Evolutionary conservation across 2,797 vertebrate genomes (phyloP).

Genomic region (Arvicola amphibius): DNA sequence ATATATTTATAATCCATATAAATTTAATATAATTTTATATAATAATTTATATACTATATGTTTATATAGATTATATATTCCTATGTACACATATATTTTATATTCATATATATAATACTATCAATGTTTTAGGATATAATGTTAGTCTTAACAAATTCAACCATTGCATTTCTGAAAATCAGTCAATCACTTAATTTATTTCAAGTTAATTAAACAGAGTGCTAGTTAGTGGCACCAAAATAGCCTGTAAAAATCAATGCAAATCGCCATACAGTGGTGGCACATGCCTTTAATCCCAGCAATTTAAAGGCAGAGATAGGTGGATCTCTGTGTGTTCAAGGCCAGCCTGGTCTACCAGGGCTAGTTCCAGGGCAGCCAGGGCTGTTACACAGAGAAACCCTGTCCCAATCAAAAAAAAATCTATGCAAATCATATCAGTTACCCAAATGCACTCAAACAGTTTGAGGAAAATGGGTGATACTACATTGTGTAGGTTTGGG

Average conservation of each 20-base stretch:
- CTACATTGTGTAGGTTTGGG: neutral
- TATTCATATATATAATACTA: neutral
- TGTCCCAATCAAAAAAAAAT: too few relatives aligned
- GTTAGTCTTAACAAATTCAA: slow-evolving; percentile 32
- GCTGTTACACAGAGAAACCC: too few relatives aligned
- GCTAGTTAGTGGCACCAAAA: neutral
- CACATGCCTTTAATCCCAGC: too few relatives aligned
- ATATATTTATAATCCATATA: too few relatives aligned
- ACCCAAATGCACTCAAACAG: slow-evolving; percentile 27
- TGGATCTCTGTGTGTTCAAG: too few relatives aligned
- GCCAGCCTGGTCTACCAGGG: too few relatives aligned
- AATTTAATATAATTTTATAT: too few relatives aligned
- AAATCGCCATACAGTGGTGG: too few relatives aligned
- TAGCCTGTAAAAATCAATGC: slow-evolving; percentile 25
- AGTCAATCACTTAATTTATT: slow-evolving; percentile 16
- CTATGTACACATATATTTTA: neutral
- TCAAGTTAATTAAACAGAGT: slow-evolving; percentile 15
- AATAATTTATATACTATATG: too few relatives aligned
- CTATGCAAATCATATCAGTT: slow-evolving; percentile 10
- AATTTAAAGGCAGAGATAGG: too few relatives aligned
- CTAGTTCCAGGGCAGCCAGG: too few relatives aligned
- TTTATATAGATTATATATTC: too few relatives aligned
- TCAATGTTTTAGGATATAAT: slow-evolving; percentile 27
- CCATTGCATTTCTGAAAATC: slow-evolving; percentile 8
- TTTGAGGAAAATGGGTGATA: neutral